phyloP scores from a whole-genome alignment of 2,797 vertebrate species.

The Basileuterus tristriatus region DNA sequence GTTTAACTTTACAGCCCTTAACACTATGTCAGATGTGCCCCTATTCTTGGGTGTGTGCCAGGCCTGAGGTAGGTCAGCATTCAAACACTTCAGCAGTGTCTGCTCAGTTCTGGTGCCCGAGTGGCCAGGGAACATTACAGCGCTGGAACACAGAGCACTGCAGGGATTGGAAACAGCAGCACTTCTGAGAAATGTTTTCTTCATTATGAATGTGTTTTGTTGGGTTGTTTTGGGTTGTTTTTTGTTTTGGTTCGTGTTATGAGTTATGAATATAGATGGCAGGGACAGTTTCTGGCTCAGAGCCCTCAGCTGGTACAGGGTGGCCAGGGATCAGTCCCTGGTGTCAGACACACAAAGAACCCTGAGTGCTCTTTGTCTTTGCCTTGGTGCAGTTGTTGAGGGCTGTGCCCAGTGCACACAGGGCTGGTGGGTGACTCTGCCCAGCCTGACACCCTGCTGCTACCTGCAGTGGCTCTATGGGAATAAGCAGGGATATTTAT shows the following conservation, averaged over 20 bases:
- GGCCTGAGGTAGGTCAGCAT: neutral
- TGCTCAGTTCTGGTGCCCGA: neutral
- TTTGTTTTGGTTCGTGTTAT: neutral
- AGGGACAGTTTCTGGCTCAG: neutral
- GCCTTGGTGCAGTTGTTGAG: constrained; percentile 5
- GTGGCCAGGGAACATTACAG: neutral
- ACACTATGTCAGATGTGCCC: neutral
- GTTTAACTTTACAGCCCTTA: neutral
- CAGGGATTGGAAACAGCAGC: neutral
- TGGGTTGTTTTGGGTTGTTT: neutral
- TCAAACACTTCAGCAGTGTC: neutral
- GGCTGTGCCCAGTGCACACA: neutral
- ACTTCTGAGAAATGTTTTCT: constrained; percentile 7
- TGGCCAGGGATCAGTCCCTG: neutral
- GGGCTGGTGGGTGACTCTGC: constrained; percentile 28
- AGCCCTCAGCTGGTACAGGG: neutral
- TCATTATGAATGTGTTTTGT: neutral
- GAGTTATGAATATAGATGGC: neutral
- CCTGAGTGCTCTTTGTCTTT: neutral
- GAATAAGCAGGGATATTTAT: neutral
- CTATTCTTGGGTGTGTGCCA: neutral
- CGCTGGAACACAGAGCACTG: neutral
- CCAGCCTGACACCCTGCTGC: constrained; percentile 14
- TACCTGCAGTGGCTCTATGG: neutral
- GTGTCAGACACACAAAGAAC: neutral